phyloP scores from a whole-genome alignment of 2,797 vertebrate species.

The Lepilemur ruficaudatus region DNA sequence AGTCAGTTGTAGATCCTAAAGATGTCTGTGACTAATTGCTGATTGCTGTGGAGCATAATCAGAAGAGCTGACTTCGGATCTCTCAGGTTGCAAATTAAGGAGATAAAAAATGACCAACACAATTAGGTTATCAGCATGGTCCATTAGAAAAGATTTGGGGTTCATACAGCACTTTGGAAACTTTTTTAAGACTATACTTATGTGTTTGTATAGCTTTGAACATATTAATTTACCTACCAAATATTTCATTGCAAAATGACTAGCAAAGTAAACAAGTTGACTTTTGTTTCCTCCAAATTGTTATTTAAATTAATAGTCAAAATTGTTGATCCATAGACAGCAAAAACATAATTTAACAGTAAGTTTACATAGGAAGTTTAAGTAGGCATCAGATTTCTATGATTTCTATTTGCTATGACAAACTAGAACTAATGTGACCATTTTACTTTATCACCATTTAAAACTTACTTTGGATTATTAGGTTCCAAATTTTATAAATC shows the following conservation, averaged over 20 bases:
- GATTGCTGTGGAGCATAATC: not conserved
- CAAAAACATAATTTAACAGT: not conserved
- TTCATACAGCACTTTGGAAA: not conserved
- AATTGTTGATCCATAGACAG: not conserved
- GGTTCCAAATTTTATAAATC: not conserved
- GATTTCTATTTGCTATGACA: not conserved
- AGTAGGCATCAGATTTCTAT: not conserved
- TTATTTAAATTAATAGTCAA: not conserved
- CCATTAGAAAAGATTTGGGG: not conserved
- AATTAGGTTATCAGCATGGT: not conserved
- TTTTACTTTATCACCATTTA: not conserved
- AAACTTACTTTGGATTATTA: not conserved
- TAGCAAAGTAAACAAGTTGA: not conserved
- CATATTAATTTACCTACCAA: not conserved
- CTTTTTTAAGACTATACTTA: not conserved
- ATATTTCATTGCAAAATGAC: not conserved
- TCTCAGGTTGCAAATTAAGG: not conserved
- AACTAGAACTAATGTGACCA: not conserved
- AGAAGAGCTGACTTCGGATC: not conserved
- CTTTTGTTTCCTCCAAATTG: not conserved
- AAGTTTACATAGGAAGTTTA: not conserved
- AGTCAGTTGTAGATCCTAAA: not conserved
- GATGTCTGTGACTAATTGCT: not conserved
- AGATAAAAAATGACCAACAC: not conserved
- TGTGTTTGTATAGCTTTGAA: not conserved